Percentiles rank a stretch among this genome's conserved stretches.
Evolutionary conservation across 2,113 vertebrate genomes (phyloP).

Genomic region (Acanthochromis polyacanthus): DNA sequence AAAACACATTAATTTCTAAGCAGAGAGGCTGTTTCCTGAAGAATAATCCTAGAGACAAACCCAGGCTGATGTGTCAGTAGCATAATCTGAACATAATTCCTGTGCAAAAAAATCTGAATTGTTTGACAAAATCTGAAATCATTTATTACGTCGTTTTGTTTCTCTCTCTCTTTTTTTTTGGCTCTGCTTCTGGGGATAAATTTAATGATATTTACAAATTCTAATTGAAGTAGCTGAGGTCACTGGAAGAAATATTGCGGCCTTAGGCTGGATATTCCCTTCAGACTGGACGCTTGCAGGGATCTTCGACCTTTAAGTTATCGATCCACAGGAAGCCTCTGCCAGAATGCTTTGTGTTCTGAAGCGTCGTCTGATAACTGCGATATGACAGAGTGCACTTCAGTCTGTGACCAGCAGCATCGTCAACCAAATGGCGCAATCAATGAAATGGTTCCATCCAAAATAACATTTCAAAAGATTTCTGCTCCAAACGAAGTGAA

Average conservation of each 20-base stretch:
- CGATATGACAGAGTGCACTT: slow-evolving; percentile 3
- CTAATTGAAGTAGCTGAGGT: not conserved
- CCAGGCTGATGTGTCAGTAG: not conserved
- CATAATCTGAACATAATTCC: not conserved
- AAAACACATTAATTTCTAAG: not conserved
- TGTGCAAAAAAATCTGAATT: not conserved
- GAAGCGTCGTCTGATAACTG: not conserved
- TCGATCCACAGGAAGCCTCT: slow-evolving; percentile 16
- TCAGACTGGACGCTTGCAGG: not conserved
- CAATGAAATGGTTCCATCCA: not conserved
- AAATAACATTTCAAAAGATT: slow-evolving; percentile 39
- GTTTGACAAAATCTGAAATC: slow-evolving; percentile 8
- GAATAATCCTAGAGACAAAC: not conserved
- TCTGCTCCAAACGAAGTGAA: not conserved
- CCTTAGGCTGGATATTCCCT: slow-evolving; percentile 11
- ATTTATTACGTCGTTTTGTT: not conserved
- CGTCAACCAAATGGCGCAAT: slow-evolving; percentile 2
- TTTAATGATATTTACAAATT: not conserved
- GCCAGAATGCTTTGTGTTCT: slow-evolving; percentile 6
- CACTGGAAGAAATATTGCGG: not conserved
- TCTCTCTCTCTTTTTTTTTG: not conserved
- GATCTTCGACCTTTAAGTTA: slow-evolving; percentile 30
- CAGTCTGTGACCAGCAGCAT: not conserved
- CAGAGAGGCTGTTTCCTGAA: not conserved
- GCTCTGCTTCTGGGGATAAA: not conserved